These are phyloP conservation scores for Cataglyphis hispanica DNA, from an alignment of 1,140 invertebrate species.

Conservation along the genomic window DNA sequence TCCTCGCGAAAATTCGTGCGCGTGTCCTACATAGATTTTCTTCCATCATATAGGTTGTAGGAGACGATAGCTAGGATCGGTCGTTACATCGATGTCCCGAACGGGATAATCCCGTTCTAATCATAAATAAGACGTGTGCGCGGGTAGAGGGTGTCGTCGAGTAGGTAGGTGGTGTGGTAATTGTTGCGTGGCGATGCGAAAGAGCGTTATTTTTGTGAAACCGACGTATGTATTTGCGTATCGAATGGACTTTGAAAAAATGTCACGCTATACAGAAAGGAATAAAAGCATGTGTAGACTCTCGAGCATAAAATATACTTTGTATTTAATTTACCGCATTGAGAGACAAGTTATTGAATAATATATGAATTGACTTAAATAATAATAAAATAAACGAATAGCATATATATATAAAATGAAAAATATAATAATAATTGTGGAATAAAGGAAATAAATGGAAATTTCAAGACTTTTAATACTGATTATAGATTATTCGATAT, in stretches of 20 bases:
- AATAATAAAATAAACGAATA: neutral
- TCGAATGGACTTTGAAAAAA: constrained; percentile 20
- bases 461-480: neutral
- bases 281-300: neutral
- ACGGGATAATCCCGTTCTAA: constrained; percentile 58
- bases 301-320: neutral
- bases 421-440: neutral
- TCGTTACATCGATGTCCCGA: constrained; percentile 49
- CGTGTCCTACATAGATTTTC: constrained; percentile 36
- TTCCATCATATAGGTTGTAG: neutral
- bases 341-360: too few species aligned
- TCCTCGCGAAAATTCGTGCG: constrained; percentile 34
- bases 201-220: constrained; percentile 53
- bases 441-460: neutral
- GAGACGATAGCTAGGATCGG: constrained; percentile 33
- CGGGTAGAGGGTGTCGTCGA: constrained; percentile 25
- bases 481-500: neutral
- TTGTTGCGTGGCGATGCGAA: constrained; percentile 28
- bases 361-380: neutral
- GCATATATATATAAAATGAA: neutral
- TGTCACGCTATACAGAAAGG: neutral
- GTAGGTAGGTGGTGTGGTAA: neutral
- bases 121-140: constrained; percentile 55
- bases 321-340: neutral
- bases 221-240: constrained; percentile 14